Base-by-base conservation (phyloP, 1,140 invertebrate species). In the Aphidius ervi region DNA sequence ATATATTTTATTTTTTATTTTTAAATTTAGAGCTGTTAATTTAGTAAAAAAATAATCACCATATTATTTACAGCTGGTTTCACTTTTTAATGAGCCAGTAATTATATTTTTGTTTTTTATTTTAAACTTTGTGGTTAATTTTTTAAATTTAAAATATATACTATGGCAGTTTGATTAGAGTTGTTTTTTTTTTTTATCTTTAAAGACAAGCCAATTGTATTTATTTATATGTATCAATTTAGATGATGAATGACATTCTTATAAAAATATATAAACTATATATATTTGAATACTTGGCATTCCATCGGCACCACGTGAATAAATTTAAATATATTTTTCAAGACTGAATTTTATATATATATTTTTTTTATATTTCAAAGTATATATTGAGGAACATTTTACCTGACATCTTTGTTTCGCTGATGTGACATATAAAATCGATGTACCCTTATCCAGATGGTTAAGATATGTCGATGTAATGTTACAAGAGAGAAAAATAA, bases 291-390 rank as follows among this genome's bases (percentile, higher is more conserved):
- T 53, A 59, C 52, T 48, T 59, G 58, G 48, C 58, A 59, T 50
- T 59, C 58, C 31, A 31, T 31, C 23, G 41, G 39, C 53, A 48
- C 49, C 41, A 46, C 42, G 40, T 59, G 62, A 63, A 63, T 63
- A 63, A 63, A 63, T 63, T 63, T 63, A 54, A 61, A 64, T 64
- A 58, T 46, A 54, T 61, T 46, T 5, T 20, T 31, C 23, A 4
- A 31, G 23, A 31, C 23, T 31, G 2, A 31, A 31, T 31, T 31
- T 31, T 31, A 2, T 31, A 3, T 31, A 31, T 31, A 31, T 1
- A 31, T 31, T 31, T 31, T 16, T 16, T 16, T 16, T 31, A 31
- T 3, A 31, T 16, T 16, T 16, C 16, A 31, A 31, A 31, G 4
- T 31, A 31, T 31, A 31, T 31, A 31, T 31, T 4, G 23, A 31